Conservation (phyloP, 92 coral and sea anemone genomes). For the Isaurus tuberculatus region DNA sequence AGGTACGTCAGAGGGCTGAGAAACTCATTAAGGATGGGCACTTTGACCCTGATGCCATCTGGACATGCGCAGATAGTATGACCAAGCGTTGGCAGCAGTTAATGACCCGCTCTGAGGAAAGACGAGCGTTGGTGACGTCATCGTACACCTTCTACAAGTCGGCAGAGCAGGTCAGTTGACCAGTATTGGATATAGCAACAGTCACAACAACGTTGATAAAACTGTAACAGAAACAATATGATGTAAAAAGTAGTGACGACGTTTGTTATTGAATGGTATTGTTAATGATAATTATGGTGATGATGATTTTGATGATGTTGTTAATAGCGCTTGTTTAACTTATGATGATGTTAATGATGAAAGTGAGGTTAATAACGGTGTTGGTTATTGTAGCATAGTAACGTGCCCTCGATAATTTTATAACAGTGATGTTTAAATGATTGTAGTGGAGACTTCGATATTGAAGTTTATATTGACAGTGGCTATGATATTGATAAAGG, state of each 20-base stretch:
- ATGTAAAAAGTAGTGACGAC: not conserved
- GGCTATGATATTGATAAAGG: too few relatives aligned
- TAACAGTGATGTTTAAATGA: not conserved
- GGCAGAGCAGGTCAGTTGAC: constrained; percentile 85
- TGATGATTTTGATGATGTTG: not conserved
- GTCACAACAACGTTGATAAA: too few relatives aligned
- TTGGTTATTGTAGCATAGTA: not conserved
- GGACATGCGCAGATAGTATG: constrained; percentile 92
- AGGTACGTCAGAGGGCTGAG: constrained; percentile 92
- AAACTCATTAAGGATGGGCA: constrained; percentile 93
- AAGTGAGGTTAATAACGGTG: not conserved
- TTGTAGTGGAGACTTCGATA: not conserved
- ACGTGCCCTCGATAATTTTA: too few relatives aligned
- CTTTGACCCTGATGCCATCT: constrained; percentile 89
- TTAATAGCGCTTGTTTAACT: not conserved
- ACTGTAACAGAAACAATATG: too few relatives aligned
- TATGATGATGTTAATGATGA: not conserved
- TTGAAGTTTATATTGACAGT: too few relatives aligned
- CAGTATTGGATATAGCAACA: not conserved
- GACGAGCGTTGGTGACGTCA: constrained; percentile 78
- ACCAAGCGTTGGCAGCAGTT: constrained; percentile 91
- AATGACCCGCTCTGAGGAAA: constrained; percentile 90
- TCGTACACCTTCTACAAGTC: constrained; percentile 94
- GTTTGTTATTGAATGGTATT: not conserved
- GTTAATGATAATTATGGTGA: not conserved